Evolutionary conservation across 2,113 vertebrate species (phyloP).

Genomic region (Catharus minimus): DNA sequence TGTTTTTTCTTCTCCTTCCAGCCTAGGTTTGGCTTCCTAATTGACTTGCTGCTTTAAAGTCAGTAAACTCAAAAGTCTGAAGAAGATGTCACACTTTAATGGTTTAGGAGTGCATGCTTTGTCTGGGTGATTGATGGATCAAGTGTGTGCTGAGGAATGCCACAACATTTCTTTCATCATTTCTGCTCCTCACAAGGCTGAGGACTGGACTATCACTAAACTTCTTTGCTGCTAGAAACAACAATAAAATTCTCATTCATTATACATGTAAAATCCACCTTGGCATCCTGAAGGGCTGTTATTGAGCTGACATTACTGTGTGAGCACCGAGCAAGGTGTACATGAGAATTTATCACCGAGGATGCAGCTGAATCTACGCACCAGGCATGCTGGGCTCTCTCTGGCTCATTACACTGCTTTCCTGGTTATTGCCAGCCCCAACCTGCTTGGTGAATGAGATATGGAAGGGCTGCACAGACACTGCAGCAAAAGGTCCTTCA

Average conservation of each 20-base stretch:
- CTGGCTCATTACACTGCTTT: slow-evolving; percentile 2
- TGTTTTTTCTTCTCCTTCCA: slow-evolving; percentile 12
- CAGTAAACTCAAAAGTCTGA: slow-evolving; percentile 48
- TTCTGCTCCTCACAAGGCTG: not conserved
- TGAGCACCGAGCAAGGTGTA: not conserved
- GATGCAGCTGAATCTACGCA: not conserved
- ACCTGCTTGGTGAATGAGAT: not conserved
- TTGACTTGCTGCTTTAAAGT: slow-evolving; percentile 54
- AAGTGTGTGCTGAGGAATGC: slow-evolving; percentile 37
- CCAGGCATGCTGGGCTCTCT: not conserved
- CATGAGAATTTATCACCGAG: not conserved
- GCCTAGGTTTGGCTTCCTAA: slow-evolving; percentile 34
- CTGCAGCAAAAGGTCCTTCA: not conserved
- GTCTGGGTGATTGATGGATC: slow-evolving; percentile 71
- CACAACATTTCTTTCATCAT: slow-evolving; percentile 18
- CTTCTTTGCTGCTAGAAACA: slow-evolving; percentile 12
- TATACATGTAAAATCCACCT: slow-evolving; percentile 28
- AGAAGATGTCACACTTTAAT: slow-evolving; percentile 67
- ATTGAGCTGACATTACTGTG: not conserved
- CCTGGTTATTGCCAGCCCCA: slow-evolving; percentile 1
- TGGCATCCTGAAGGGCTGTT: not conserved
- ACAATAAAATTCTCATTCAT: slow-evolving; percentile 40
- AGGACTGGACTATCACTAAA: not conserved
- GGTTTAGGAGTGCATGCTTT: slow-evolving; percentile 57
- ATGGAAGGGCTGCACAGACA: not conserved